Evolutionary conservation across 2,888 invertebrate genomes (phyloP).

Genomic region (Sphaerophoria taeniata): DNA sequence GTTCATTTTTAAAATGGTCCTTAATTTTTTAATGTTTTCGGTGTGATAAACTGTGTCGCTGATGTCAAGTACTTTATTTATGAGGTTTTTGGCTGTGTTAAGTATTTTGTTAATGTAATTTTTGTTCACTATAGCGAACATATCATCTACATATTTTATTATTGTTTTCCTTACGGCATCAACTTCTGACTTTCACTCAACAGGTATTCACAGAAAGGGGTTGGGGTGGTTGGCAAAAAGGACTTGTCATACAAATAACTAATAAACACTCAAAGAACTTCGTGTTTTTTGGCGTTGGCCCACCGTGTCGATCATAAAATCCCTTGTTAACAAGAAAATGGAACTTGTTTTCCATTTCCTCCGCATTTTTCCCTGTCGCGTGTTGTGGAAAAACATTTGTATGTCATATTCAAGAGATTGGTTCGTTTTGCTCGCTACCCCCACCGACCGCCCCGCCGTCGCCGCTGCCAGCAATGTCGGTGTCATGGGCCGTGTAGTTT

Average conservation of each 20-base stretch:
- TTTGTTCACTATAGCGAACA: no score
- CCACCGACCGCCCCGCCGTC: no score
- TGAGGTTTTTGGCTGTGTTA: no score
- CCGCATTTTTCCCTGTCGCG: background rate
- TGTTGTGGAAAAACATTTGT: conserved; percentile 5
- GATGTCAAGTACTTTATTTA: no score
- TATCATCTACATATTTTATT: no score
- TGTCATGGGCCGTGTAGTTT: background rate
- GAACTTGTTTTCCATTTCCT: background rate
- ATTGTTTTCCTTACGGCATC: background rate
- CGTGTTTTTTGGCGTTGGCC: background rate
- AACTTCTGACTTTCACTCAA: background rate
- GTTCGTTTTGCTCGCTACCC: no score
- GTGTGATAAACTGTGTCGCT: no score
- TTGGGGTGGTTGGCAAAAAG: no score
- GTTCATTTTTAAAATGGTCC: no score
- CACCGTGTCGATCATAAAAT: background rate
- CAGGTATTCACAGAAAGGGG: background rate
- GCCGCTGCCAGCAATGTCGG: no score
- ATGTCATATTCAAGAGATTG: background rate
- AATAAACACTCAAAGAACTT: background rate
- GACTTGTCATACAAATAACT: background rate
- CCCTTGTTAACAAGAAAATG: background rate
- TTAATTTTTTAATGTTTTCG: no score
- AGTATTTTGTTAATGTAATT: no score